phyloP scores from a whole-genome alignment of 2,113 vertebrate species.

The Cryptotis parvus region DNA sequence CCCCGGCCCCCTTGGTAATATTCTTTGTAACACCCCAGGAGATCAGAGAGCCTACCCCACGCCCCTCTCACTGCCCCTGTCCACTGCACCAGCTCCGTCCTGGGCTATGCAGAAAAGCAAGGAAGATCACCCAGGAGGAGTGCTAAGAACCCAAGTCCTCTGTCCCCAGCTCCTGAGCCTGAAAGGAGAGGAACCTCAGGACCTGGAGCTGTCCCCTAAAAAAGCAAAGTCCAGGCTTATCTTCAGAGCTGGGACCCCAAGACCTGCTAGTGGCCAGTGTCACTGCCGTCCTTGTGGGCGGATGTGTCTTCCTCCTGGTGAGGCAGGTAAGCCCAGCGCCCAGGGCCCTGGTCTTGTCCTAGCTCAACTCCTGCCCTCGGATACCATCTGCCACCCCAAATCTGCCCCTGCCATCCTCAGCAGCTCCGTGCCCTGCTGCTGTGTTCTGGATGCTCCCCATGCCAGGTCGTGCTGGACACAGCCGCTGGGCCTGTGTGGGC shows the following conservation, averaged over 20 bases:
- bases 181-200: neutral
- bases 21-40: neutral
- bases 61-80: neutral
- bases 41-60: neutral
- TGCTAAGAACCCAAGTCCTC: neutral
- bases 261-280: slow-evolving; percentile 87
- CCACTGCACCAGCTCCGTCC: neutral
- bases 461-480: neutral
- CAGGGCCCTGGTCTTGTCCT: too few relatives aligned
- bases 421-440: neutral
- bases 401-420: neutral
- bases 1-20: neutral
- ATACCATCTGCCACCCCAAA: neutral
- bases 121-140: neutral
- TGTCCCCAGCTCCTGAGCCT: slow-evolving; percentile 81
- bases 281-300: slow-evolving; percentile 90
- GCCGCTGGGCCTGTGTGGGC: neutral
- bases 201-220: neutral
- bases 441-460: neutral
- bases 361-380: neutral
- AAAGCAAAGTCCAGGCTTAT: slow-evolving; percentile 65
- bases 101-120: neutral
- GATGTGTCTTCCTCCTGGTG: slow-evolving; percentile 90
- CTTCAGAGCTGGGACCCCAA: slow-evolving; percentile 83
- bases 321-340: slow-evolving; percentile 82